Evolutionary conservation across 2,113 vertebrate species (phyloP).

Genomic region (Cisticola juncidis): DNA sequence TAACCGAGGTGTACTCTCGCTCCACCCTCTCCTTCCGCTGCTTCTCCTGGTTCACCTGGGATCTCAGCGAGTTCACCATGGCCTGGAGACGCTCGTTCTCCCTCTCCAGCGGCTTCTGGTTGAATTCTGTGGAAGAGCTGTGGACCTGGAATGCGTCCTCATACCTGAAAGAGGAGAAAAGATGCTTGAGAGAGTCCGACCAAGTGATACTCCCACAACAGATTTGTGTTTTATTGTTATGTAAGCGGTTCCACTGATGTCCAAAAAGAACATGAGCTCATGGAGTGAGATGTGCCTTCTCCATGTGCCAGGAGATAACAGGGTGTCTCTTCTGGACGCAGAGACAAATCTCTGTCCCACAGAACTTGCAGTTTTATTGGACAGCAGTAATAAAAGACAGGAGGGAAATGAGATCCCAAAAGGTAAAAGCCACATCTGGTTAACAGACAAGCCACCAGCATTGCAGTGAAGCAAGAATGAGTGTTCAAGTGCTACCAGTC

Average conservation of each 20-base stretch:
- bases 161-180: conserved; percentile 73
- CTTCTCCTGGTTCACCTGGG: conserved; percentile 86
- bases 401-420: background rate
- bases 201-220: background rate
- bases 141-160: conserved; percentile 86
- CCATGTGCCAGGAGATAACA: background rate
- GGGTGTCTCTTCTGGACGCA: background rate
- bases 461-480: background rate
- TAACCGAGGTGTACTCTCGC: conserved; percentile 83
- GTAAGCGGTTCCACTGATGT: background rate
- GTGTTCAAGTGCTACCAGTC: background rate
- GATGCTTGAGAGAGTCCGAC: background rate
- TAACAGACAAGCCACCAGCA: accelerated
- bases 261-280: background rate
- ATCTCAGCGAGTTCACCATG: conserved; percentile 82
- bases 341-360: background rate
- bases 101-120: conserved; percentile 81
- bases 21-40: conserved; percentile 85
- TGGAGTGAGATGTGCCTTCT: background rate
- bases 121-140: conserved; percentile 84
- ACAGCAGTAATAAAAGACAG: background rate
- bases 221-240: background rate
- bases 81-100: conserved; percentile 89
- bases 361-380: background rate
- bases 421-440: background rate